Evolutionary conservation across 2,113 vertebrate species (phyloP).

Genomic region (Noctilio leporinus): DNA sequence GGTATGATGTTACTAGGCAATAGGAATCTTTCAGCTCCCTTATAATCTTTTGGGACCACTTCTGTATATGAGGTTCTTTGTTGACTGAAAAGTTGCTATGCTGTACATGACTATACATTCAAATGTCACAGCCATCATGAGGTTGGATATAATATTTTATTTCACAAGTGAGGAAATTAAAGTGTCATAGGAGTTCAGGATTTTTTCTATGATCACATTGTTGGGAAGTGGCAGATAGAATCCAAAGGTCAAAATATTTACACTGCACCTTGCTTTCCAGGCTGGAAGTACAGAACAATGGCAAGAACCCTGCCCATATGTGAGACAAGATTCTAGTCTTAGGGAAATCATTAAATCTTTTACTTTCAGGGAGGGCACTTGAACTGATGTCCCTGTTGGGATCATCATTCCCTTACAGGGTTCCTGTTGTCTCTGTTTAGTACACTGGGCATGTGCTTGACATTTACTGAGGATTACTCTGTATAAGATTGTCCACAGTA

Average conservation of each 20-base stretch:
- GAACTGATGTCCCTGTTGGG: not conserved
- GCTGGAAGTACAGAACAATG: not conserved
- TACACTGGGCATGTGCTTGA: not conserved
- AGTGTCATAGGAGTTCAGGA: not conserved
- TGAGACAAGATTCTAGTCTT: not conserved
- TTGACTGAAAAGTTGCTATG: not conserved
- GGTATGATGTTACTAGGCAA: not conserved
- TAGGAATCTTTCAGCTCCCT: not conserved
- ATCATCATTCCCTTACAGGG: not conserved
- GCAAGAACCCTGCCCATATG: not conserved
- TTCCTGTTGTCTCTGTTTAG: not conserved
- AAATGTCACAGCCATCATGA: not conserved
- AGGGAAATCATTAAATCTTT: not conserved
- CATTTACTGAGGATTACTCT: constrained; percentile 29
- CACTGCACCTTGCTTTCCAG: not conserved
- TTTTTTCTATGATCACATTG: not conserved
- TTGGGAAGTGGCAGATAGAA: not conserved
- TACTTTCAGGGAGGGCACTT: not conserved
- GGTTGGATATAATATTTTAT: not conserved
- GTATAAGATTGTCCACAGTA: not conserved
- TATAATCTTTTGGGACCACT: not conserved
- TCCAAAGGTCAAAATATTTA: not conserved
- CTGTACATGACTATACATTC: not conserved
- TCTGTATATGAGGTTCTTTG: not conserved
- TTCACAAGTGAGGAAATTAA: not conserved